Evolutionary conservation across 2,113 vertebrate genomes (phyloP).

Genomic region (Calidris pygmaea): DNA sequence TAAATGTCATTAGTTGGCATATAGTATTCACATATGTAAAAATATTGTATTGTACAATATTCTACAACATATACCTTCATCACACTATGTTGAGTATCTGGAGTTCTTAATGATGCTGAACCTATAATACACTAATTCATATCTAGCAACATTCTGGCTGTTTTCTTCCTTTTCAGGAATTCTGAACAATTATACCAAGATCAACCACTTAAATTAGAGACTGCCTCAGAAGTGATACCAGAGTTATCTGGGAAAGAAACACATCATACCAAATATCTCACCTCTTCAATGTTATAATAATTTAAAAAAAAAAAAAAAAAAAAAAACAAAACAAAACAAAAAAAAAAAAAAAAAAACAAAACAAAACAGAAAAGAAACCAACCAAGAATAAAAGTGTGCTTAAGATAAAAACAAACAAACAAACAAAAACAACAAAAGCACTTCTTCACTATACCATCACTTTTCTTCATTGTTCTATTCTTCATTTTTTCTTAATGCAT

Average conservation of each 20-base stretch:
- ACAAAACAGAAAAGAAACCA: no score
- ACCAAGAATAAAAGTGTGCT: not conserved
- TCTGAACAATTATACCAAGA: not conserved
- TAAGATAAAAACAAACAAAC: not conserved
- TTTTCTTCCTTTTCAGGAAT: not conserved
- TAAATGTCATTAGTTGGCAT: not conserved
- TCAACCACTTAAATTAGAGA: not conserved
- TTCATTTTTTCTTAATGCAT: not conserved
- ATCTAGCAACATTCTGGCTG: not conserved
- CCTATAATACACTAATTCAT: not conserved
- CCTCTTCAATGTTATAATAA: not conserved
- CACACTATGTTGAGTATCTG: not conserved
- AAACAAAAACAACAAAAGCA: not conserved
- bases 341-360: no score
- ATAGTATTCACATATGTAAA: not conserved
- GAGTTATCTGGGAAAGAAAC: not conserved
- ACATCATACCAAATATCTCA: not conserved
- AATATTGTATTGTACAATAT: not conserved
- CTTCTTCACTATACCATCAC: not conserved
- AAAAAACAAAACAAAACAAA: no score
- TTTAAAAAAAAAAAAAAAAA: no score
- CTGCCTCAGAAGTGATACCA: not conserved
- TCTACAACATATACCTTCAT: not conserved
- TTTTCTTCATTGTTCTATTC: not conserved
- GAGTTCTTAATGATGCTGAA: not conserved